Percentiles rank a stretch among this genome's conserved stretches.
Evolutionary conservation across 2,797 vertebrate genomes (phyloP).

Genomic region (Zalophus californianus): DNA sequence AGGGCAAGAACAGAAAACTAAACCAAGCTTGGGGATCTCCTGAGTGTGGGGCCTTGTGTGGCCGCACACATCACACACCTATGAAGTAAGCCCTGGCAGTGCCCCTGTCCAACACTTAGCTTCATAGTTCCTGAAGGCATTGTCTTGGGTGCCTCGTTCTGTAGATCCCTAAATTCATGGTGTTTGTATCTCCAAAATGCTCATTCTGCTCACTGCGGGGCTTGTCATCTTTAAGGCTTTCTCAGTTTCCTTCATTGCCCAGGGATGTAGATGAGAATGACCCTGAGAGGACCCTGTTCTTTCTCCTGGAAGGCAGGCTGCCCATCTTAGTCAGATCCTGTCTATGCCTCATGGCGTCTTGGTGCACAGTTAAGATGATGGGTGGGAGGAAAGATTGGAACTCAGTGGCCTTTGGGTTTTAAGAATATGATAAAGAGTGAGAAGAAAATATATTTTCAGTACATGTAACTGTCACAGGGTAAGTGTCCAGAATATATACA

Average conservation of each 20-base stretch:
- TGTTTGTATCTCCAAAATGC: neutral
- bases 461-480: neutral
- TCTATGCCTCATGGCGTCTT: neutral
- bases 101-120: too few relatives aligned
- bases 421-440: conserved; percentile 17
- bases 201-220: neutral
- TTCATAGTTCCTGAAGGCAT: neutral
- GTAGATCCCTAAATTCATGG: neutral
- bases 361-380: neutral
- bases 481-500: neutral
- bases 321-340: neutral
- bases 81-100: too few relatives aligned
- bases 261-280: neutral
- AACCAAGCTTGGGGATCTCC: neutral
- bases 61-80: neutral
- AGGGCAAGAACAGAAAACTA: neutral
- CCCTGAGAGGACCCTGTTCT: neutral
- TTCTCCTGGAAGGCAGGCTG: neutral
- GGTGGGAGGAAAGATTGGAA: neutral
- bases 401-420: neutral
- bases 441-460: conserved; percentile 14
- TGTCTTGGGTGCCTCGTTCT: neutral
- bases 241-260: neutral
- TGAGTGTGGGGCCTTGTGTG: neutral
- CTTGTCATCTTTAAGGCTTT: neutral